phyloP scores from a whole-genome alignment of 2,888 invertebrate genomes.

The Allophyes oxyacanthae region DNA sequence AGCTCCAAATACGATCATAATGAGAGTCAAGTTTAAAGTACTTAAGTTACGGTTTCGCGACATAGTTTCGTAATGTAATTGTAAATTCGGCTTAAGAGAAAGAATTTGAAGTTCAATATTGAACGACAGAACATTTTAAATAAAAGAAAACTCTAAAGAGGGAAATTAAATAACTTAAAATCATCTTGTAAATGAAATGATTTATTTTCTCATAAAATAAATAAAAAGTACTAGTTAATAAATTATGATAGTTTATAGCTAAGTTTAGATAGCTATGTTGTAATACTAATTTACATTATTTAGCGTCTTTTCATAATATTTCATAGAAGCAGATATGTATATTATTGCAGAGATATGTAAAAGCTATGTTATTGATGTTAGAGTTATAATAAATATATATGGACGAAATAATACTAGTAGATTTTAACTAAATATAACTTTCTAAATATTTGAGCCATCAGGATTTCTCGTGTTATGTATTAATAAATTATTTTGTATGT shows the following conservation, averaged over 20 bases:
- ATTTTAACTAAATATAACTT: constrained; percentile 5
- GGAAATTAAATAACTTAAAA: constrained; percentile 66
- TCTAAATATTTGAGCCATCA: constrained; percentile 25
- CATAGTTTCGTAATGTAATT: too few relatives aligned
- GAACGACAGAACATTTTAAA: background rate
- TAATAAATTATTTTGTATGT: constrained; percentile 3
- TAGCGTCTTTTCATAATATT: constrained; percentile 64
- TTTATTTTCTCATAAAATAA: constrained; percentile 72
- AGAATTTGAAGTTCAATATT: too few relatives aligned
- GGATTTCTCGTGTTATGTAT: constrained; percentile 3
- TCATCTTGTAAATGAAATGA: constrained; percentile 65
- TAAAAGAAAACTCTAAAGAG: constrained; percentile 23
- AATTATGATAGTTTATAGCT: constrained; percentile 59
- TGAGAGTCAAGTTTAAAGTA: too few relatives aligned
- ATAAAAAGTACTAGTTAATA: constrained; percentile 65
- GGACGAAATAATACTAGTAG: background rate
- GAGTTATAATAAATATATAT: background rate
- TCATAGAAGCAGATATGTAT: constrained; percentile 87
- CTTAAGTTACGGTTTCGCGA: too few relatives aligned
- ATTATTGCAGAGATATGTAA: constrained; percentile 72
- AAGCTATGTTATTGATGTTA: constrained; percentile 43
- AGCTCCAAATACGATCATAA: too few relatives aligned
- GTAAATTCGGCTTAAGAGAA: too few relatives aligned
- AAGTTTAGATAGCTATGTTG: constrained; percentile 56
- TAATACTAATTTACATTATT: constrained; percentile 62